These are phyloP conservation scores for Paracanthobrama guichenoti DNA, from an alignment of 2,113 vertebrate species.

Conservation along the genomic window DNA sequence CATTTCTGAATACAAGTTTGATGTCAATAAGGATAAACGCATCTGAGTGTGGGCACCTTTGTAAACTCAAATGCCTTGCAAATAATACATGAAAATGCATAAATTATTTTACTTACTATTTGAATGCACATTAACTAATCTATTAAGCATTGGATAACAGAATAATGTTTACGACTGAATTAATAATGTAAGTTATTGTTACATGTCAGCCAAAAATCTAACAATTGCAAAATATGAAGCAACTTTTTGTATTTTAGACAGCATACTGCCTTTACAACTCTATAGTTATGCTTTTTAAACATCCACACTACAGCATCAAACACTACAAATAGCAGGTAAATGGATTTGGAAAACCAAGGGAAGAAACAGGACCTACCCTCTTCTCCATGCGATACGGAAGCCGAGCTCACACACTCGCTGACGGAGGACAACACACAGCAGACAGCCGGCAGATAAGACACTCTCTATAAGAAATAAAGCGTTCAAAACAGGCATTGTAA, in stretches of 20 bases:
- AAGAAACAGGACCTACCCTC: constrained; percentile 67
- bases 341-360: background rate
- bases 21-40: background rate
- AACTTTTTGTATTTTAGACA: background rate
- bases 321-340: background rate
- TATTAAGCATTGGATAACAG: background rate
- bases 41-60: background rate
- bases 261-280: background rate
- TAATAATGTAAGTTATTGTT: background rate
- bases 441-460: constrained; percentile 29
- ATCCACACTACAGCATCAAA: background rate
- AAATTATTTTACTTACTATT: background rate
- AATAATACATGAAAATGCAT: background rate
- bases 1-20: background rate
- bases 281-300: background rate
- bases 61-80: background rate
- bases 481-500: background rate
- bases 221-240: background rate
- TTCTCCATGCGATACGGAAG: constrained; percentile 65
- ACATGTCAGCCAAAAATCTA: background rate
- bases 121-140: background rate
- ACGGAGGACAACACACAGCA: constrained; percentile 53
- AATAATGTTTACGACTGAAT: background rate
- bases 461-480: constrained; percentile 27
- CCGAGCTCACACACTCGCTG: constrained; percentile 51